Conservation (phyloP, 2,113 vertebrate genomes). For the Ciconia maguari region DNA sequence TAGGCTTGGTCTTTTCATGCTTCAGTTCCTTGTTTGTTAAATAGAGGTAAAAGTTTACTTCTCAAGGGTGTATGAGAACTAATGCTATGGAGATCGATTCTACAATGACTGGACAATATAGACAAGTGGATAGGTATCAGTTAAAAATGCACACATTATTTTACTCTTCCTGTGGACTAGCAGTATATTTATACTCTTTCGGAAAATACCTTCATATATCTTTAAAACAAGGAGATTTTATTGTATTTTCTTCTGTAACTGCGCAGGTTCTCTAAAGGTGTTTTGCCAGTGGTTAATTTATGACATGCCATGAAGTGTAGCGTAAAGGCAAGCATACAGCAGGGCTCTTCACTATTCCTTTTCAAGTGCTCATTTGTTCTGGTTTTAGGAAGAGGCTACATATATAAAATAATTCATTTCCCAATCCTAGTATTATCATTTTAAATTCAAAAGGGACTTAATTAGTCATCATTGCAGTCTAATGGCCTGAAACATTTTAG, state of each 20-base stretch:
- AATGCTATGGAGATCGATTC: neutral
- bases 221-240: neutral
- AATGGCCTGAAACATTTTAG: constrained; percentile 6
- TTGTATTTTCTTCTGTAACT: neutral
- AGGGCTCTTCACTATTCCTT: neutral
- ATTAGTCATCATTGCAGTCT: constrained; percentile 29
- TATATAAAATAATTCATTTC: neutral
- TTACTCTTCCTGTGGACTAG: neutral
- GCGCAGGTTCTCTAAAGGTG: neutral
- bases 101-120: neutral
- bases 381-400: neutral
- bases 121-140: neutral
- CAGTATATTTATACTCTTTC: neutral
- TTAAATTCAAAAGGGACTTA: constrained; percentile 34
- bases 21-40: neutral
- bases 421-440: neutral
- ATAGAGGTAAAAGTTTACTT: neutral
- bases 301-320: neutral
- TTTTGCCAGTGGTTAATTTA: neutral
- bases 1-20: neutral
- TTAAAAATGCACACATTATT: neutral
- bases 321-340: neutral
- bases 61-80: neutral
- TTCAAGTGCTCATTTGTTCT: neutral
- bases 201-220: neutral